Evolutionary conservation across 1,140 invertebrate species (phyloP).

Genomic region (Hylaeus anthracinus): DNA sequence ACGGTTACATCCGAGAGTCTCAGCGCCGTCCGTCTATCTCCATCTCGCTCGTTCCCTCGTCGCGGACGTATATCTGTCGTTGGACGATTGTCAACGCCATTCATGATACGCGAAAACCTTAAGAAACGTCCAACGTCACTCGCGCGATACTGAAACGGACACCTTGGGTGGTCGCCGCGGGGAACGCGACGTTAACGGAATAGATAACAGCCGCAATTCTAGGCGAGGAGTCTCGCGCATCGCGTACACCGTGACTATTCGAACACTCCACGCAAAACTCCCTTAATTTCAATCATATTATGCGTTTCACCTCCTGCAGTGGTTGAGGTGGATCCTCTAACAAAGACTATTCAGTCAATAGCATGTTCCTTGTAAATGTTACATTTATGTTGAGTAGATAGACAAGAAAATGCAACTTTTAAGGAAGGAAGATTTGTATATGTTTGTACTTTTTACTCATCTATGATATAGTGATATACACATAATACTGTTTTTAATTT

Average conservation of each 20-base stretch:
- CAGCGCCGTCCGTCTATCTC: not conserved
- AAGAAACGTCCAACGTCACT: slow-evolving; percentile 13
- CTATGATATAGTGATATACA: no score
- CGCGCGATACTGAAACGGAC: slow-evolving; percentile 12
- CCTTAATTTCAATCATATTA: no score
- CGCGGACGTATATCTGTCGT: slow-evolving; percentile 44
- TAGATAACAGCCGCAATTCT: slow-evolving; percentile 37
- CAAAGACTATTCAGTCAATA: no score
- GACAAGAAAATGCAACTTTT: no score
- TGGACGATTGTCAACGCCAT: slow-evolving; percentile 49
- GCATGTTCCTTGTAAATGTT: no score
- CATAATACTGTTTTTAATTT: no score
- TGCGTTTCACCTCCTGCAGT: no score
- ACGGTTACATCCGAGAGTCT: slow-evolving; percentile 26
- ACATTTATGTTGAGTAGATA: no score
- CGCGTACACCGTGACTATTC: not conserved
- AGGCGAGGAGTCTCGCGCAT: not conserved
- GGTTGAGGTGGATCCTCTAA: no score
- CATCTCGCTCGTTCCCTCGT: slow-evolving; percentile 12
- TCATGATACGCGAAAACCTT: slow-evolving; percentile 51
- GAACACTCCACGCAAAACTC: no score
- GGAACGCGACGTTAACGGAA: slow-evolving; percentile 8
- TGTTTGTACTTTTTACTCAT: no score
- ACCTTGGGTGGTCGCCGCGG: slow-evolving; percentile 44
- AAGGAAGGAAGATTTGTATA: no score